phyloP scores from a whole-genome alignment of 2,888 invertebrate genomes.

The Linyphia triangularis region DNA sequence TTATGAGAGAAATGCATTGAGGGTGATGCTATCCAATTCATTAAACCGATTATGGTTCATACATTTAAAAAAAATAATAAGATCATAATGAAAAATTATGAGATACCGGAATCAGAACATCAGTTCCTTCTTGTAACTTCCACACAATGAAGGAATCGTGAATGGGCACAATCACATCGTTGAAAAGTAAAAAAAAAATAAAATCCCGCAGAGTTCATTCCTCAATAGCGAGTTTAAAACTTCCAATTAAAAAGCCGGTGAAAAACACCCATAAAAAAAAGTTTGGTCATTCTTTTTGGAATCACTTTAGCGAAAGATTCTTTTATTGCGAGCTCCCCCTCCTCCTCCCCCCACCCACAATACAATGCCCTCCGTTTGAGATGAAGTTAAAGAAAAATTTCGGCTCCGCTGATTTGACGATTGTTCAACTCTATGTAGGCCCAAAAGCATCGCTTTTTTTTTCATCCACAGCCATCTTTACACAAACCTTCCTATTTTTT shows the following conservation, averaged over 20 bases:
- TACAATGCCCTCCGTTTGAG: constrained; percentile 26
- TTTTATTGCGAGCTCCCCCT: constrained; percentile 25
- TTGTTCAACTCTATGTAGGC: constrained; percentile 61
- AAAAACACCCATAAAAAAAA: constrained; percentile 60
- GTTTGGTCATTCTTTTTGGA: constrained; percentile 48
- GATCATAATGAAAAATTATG: too few species aligned
- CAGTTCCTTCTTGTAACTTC: not conserved
- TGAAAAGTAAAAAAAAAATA: constrained; percentile 1
- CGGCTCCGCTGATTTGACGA: constrained; percentile 71
- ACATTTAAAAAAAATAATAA: not conserved
- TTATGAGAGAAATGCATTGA: too few species aligned
- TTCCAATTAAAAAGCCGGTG: constrained; percentile 55
- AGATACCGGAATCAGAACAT: not conserved
- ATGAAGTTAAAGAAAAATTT: constrained; percentile 58
- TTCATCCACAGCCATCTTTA: not conserved
- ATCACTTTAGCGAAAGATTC: constrained; percentile 66
- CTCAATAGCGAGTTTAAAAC: constrained; percentile 54
- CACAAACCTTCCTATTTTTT: constrained; percentile 7
- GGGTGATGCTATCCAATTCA: not conserved
- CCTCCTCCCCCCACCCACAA: constrained; percentile 16
- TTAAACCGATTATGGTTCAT: too few species aligned
- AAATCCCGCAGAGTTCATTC: not conserved
- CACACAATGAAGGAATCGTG: not conserved
- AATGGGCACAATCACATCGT: not conserved
- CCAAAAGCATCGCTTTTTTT: constrained; percentile 53